Evolutionary conservation across 2,797 vertebrate genomes (phyloP).

Genomic region (Molossus alvarezi): DNA sequence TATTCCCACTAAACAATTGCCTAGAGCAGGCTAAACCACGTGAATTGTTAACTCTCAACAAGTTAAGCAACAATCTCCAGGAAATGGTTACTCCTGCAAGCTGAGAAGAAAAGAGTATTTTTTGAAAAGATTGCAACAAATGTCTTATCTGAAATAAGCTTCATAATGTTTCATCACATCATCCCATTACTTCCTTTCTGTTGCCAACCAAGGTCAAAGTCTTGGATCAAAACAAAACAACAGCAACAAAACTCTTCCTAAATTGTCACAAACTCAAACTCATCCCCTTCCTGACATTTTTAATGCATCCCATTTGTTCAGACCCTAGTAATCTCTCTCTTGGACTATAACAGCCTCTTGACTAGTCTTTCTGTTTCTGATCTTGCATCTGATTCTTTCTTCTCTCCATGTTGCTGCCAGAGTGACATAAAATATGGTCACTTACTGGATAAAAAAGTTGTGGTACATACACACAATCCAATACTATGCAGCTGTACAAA

Average conservation of each 20-base stretch:
- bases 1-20: constrained; percentile 50
- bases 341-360: constrained; percentile 6
- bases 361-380: not conserved
- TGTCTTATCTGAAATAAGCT: not conserved
- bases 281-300: not conserved
- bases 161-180: not conserved
- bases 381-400: constrained; percentile 23
- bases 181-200: constrained; percentile 5
- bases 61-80: constrained; percentile 20
- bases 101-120: not conserved
- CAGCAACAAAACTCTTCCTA: not conserved
- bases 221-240: constrained; percentile 55
- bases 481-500: no score
- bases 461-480: no score
- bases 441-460: not conserved
- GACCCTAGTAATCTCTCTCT: not conserved
- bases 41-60: constrained; percentile 42
- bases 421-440: not conserved
- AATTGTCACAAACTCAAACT: not conserved
- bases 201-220: constrained; percentile 29
- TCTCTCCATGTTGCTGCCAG: not conserved
- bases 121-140: not conserved
- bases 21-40: constrained; percentile 1
- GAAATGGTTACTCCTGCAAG: constrained; percentile 44
- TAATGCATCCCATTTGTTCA: not conserved